Evolutionary conservation across 2,888 invertebrate species (phyloP).

Genomic region (Lasioglossum marginatum): DNA sequence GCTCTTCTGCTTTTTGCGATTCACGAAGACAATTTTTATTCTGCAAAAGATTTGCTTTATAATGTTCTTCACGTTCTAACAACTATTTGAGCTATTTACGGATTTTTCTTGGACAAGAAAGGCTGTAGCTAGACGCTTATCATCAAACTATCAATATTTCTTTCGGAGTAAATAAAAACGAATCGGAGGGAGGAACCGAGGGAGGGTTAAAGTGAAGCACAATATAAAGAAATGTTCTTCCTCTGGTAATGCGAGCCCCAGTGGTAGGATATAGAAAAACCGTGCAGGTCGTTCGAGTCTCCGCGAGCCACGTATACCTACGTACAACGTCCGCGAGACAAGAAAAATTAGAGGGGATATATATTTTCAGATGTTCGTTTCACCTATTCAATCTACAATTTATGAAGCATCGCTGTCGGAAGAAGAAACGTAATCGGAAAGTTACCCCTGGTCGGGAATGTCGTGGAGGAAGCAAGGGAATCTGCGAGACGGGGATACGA

Average conservation of each 20-base stretch:
- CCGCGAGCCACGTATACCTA: not conserved
- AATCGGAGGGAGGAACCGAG: not conserved
- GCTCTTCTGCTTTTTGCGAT: no score
- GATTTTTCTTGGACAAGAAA: not conserved
- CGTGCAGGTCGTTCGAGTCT: not conserved
- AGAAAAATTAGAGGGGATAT: slow-evolving; percentile 43
- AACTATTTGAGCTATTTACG: not conserved
- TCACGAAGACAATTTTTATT: not conserved
- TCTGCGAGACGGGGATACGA: not conserved
- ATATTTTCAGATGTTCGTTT: slow-evolving; percentile 33
- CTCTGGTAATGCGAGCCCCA: not conserved
- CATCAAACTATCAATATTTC: not conserved
- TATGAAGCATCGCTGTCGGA: slow-evolving; percentile 40
- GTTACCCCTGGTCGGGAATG: slow-evolving; percentile 44
- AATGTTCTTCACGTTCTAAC: not conserved
- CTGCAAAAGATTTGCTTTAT: not conserved
- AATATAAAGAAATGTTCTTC: slow-evolving; percentile 15
- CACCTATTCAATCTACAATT: slow-evolving; percentile 44
- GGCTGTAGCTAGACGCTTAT: not conserved
- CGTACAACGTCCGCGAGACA: not conserved
- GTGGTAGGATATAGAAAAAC: slow-evolving; percentile 15
- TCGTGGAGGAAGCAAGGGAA: slow-evolving; percentile 18
- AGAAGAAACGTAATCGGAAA: slow-evolving; percentile 59
- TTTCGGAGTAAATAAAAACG: not conserved
- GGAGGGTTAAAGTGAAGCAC: not conserved